Conservation (phyloP, 2,113 vertebrate genomes). For the Menidia beryllina region DNA sequence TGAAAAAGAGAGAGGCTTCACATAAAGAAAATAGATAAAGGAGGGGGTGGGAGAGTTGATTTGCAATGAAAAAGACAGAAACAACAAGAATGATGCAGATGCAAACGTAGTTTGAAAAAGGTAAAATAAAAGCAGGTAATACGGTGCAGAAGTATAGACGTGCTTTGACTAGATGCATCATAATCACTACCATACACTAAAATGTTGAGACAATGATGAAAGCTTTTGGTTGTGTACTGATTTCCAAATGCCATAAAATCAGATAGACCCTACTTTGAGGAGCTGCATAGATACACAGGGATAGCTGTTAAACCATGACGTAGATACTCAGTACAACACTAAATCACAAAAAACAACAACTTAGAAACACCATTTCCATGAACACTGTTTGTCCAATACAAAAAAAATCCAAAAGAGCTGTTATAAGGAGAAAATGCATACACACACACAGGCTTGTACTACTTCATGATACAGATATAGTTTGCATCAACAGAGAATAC, state of each 20-base stretch:
- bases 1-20: slow-evolving; percentile 36
- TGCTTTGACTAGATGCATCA: slow-evolving; percentile 48
- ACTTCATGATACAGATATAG: slow-evolving; percentile 6
- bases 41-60: slow-evolving; percentile 35
- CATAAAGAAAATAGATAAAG: slow-evolving; percentile 56
- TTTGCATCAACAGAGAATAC: slow-evolving; percentile 13
- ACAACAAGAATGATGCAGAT: slow-evolving; percentile 27
- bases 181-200: slow-evolving; percentile 47
- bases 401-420: slow-evolving; percentile 4
- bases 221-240: slow-evolving; percentile 42
- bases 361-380: too few species aligned
- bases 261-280: slow-evolving; percentile 53
- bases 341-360: too few species aligned
- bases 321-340: slow-evolving; percentile 20
- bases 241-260: slow-evolving; percentile 65
- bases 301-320: slow-evolving; percentile 45
- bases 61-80: slow-evolving; percentile 40
- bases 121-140: slow-evolving; percentile 62
- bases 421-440: slow-evolving; percentile 5
- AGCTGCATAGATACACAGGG: slow-evolving; percentile 40
- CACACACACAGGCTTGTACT: too few species aligned
- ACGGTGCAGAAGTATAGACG: slow-evolving; percentile 4
- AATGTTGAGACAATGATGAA: slow-evolving; percentile 26
- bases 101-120: slow-evolving; percentile 50
- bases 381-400: slow-evolving; percentile 8